Conservation (phyloP, 2,113 vertebrate genomes). For the Opisthocomus hoazin region DNA sequence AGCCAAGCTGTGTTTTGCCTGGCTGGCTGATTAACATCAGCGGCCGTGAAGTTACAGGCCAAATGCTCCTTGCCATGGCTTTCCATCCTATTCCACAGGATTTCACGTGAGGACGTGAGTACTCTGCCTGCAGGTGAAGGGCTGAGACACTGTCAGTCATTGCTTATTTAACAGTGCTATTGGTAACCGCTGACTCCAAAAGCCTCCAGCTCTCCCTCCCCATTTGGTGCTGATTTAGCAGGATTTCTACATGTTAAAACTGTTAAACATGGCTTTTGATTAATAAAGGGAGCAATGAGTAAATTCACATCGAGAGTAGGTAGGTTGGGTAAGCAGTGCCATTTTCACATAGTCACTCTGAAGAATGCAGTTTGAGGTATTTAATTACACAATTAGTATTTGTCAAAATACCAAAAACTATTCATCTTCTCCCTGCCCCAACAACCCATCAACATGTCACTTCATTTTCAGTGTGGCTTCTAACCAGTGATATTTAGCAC, state of each 20-base stretch:
- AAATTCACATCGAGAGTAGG: neutral
- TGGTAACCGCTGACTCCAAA: neutral
- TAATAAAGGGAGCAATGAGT: neutral
- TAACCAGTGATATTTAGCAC: neutral
- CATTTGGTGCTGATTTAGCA: neutral
- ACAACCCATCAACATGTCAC: neutral
- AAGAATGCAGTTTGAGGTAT: neutral
- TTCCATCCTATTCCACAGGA: neutral
- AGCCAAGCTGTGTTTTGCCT: constrained; percentile 8
- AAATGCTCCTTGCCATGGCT: neutral
- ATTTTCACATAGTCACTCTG: neutral
- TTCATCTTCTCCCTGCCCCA: neutral
- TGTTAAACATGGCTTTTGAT: neutral
- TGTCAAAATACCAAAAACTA: neutral
- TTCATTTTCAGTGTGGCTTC: neutral
- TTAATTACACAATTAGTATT: neutral
- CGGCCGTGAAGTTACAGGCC: accelerated
- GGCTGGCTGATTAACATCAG: neutral
- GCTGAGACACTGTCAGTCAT: neutral
- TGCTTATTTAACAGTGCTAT: neutral
- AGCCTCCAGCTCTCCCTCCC: neutral
- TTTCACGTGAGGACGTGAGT: neutral
- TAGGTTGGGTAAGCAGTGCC: neutral
- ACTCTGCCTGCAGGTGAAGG: neutral
- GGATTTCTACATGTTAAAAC: neutral